Evolutionary conservation across 2,888 invertebrate genomes (phyloP).

Genomic region (Clunio marinus): DNA sequence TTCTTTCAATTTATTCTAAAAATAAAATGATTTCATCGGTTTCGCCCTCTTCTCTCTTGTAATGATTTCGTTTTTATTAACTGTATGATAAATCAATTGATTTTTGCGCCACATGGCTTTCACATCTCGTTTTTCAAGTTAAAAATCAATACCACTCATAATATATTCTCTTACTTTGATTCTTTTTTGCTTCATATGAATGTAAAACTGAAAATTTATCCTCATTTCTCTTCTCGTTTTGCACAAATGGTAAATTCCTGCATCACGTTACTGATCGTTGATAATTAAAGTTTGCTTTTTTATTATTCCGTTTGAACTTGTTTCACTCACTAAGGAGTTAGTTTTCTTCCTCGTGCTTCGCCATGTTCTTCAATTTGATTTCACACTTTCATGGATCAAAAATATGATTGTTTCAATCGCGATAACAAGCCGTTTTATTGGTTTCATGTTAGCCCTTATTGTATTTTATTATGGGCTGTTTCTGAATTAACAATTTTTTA

Average conservation of each 20-base stretch:
- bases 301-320: constrained; percentile 14
- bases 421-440: constrained; percentile 33
- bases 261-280: constrained; percentile 13
- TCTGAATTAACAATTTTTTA: constrained; percentile 33
- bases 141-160: constrained; percentile 16
- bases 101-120: constrained; percentile 7
- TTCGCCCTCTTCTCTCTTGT: neutral
- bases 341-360: neutral
- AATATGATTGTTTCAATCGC: constrained; percentile 28
- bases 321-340: neutral
- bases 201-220: no score
- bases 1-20: neutral
- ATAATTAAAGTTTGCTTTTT: neutral
- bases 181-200: neutral
- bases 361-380: constrained; percentile 23
- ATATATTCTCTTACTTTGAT: neutral
- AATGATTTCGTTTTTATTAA: neutral
- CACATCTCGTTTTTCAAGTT: neutral
- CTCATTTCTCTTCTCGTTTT: neutral
- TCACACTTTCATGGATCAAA: constrained; percentile 38
- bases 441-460: constrained; percentile 32
- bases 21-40: neutral
- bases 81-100: constrained; percentile 6
- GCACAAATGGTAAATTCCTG: constrained; percentile 17
- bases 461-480: constrained; percentile 24